Percentiles rank a stretch among this genome's conserved stretches.
Conservation (phyloP, 2,888 invertebrate genomes). For the Dastarcus helophoroides region DNA sequence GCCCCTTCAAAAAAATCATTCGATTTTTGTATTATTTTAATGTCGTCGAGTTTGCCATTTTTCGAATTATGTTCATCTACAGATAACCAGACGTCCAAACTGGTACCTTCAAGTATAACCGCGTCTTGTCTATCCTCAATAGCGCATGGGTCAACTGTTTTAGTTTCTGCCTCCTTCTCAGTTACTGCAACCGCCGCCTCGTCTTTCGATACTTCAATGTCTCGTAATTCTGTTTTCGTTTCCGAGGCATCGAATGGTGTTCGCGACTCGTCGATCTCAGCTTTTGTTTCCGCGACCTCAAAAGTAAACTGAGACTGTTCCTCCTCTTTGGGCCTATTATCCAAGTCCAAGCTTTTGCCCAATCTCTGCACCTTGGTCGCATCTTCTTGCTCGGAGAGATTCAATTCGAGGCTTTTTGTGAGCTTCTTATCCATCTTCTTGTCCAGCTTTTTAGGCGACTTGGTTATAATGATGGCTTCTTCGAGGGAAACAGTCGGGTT, state of each 20-base stretch:
- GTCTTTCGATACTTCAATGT: too few species aligned
- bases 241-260: too few species aligned
- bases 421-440: conserved; percentile 37
- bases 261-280: conserved; percentile 9
- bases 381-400: conserved; percentile 35
- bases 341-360: conserved; percentile 36
- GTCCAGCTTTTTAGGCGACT: conserved; percentile 61
- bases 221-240: too few species aligned
- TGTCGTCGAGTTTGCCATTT: conserved; percentile 26
- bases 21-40: conserved; percentile 32
- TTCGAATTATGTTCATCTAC: conserved; percentile 34
- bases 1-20: conserved; percentile 37
- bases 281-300: conserved; percentile 5
- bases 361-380: conserved; percentile 30
- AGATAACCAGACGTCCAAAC: conserved; percentile 38
- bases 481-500: conserved; percentile 38
- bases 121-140: conserved; percentile 25
- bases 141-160: too few species aligned
- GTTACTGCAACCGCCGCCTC: conserved; percentile 19
- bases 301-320: conserved; percentile 31
- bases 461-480: conserved; percentile 65
- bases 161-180: conserved; percentile 27
- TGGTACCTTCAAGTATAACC: conserved; percentile 36
- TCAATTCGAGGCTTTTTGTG: conserved; percentile 56
- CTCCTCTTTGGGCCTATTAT: conserved; percentile 25